phyloP scores from a whole-genome alignment of 2,888 invertebrate genomes.

The Dexiosoma caninum region DNA sequence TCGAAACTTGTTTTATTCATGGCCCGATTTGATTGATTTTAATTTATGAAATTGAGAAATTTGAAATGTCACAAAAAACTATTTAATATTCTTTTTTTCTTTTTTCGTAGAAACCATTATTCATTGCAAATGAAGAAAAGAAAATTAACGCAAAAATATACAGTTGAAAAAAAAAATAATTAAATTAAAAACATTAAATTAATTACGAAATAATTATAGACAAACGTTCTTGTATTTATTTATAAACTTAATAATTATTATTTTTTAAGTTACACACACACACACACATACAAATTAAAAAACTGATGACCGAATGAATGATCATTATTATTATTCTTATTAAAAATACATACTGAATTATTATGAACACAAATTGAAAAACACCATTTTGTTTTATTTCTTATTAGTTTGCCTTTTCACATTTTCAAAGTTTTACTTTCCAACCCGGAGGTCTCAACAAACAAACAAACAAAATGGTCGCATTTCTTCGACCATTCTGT shows the following conservation, averaged over 20 bases:
- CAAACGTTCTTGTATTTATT: slow-evolving; percentile 26
- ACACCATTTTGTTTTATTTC: slow-evolving; percentile 64
- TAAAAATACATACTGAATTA: slow-evolving; percentile 56
- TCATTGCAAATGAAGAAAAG: slow-evolving; percentile 60
- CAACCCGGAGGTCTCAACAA: not conserved
- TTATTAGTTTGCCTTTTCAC: not conserved
- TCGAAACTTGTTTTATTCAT: not conserved
- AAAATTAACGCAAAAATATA: not conserved
- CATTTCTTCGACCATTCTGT: no score
- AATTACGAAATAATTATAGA: slow-evolving; percentile 14
- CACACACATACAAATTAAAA: slow-evolving; percentile 30
- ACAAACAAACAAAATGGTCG: no score
- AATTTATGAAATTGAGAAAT: not conserved
- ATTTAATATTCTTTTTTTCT: slow-evolving; percentile 27
- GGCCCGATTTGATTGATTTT: slow-evolving; percentile 5
- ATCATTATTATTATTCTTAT: slow-evolving; percentile 52
- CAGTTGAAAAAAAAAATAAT: slow-evolving; percentile 13
- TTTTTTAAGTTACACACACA: slow-evolving; percentile 46
- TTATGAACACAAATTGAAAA: slow-evolving; percentile 54
- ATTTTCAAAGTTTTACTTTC: not conserved
- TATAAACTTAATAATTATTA: slow-evolving; percentile 56
- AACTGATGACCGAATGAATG: no score
- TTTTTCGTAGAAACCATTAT: slow-evolving; percentile 42
- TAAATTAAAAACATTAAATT: slow-evolving; percentile 24
- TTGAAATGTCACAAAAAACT: slow-evolving; percentile 7